These are phyloP conservation scores for Telenomus remus DNA, from an alignment of 1,140 invertebrate genomes.

Conservation along the genomic window DNA sequence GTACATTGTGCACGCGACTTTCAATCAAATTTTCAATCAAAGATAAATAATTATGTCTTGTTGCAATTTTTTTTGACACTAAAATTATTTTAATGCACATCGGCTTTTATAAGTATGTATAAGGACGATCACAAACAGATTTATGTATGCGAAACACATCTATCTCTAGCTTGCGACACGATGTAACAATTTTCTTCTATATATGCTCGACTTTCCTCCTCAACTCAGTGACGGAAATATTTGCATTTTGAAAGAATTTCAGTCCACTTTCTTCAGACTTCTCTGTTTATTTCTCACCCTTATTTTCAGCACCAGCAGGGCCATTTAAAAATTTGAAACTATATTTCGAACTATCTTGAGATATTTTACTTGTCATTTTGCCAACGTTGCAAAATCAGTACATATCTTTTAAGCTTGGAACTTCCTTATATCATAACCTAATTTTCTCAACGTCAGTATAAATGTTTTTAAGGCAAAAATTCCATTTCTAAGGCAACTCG, in stretches of 20 bases:
- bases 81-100: too few relatives aligned
- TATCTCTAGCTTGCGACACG: constrained; percentile 42
- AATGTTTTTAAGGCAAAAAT: constrained; percentile 21
- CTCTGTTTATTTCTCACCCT: constrained; percentile 10
- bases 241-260: constrained; percentile 71
- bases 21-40: too few relatives aligned
- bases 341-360: constrained; percentile 60
- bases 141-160: constrained; percentile 38
- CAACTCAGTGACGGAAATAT: constrained; percentile 55
- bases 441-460: too few relatives aligned
- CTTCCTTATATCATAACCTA: constrained; percentile 30
- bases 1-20: too few relatives aligned
- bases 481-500: too few relatives aligned
- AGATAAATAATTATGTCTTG: too few relatives aligned
- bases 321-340: constrained; percentile 69
- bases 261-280: constrained; percentile 9
- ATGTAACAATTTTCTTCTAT: constrained; percentile 64
- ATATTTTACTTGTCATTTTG: constrained; percentile 58
- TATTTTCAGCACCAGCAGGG: constrained; percentile 15
- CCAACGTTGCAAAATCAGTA: constrained; percentile 41
- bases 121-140: constrained; percentile 44
- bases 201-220: constrained; percentile 27
- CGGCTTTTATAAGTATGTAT: constrained; percentile 32
- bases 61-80: too few relatives aligned
- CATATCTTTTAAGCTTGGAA: constrained; percentile 25